phyloP scores from a whole-genome alignment of 2,888 invertebrate species.

The Pterostichus madidus region DNA sequence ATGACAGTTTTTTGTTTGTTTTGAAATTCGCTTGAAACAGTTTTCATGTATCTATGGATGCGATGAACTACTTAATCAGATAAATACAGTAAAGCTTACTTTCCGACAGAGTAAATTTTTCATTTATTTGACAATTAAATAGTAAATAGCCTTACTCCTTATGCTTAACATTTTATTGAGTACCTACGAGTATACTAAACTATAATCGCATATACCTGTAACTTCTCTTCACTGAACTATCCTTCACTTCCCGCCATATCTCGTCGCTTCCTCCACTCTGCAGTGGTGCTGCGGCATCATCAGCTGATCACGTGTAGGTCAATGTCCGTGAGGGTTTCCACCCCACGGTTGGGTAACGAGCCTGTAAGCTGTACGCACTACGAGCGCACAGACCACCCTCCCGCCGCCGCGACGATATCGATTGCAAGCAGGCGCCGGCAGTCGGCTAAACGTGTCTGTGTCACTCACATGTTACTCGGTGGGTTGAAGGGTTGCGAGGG shows the following conservation, averaged over 20 bases:
- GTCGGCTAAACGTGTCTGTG: constrained; percentile 51
- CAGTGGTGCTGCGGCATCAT: constrained; percentile 20
- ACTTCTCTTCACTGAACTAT: no score
- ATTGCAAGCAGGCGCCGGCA: constrained; percentile 61
- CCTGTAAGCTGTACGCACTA: constrained; percentile 39
- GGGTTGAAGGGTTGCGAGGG: not conserved
- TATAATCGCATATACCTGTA: no score
- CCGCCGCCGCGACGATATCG: constrained; percentile 45
- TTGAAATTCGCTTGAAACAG: no score
- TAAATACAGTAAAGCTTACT: no score
- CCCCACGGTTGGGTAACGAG: constrained; percentile 38
- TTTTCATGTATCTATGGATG: no score
- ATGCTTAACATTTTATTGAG: no score
- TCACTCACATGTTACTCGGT: constrained; percentile 38
- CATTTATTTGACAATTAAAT: no score
- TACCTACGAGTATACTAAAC: no score
- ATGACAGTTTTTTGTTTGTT: no score
- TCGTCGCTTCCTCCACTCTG: not conserved
- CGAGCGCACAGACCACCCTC: not conserved
- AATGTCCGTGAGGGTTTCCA: constrained; percentile 48
- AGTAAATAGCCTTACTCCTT: no score
- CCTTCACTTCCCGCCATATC: not conserved
- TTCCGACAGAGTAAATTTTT: no score
- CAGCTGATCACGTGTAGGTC: constrained; percentile 51
- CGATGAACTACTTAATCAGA: no score